Evolutionary conservation across 2,113 vertebrate genomes (phyloP), one percentile per base, ranked within the genome.

Genomic region (Poeciliopsis prolifica): DNA sequence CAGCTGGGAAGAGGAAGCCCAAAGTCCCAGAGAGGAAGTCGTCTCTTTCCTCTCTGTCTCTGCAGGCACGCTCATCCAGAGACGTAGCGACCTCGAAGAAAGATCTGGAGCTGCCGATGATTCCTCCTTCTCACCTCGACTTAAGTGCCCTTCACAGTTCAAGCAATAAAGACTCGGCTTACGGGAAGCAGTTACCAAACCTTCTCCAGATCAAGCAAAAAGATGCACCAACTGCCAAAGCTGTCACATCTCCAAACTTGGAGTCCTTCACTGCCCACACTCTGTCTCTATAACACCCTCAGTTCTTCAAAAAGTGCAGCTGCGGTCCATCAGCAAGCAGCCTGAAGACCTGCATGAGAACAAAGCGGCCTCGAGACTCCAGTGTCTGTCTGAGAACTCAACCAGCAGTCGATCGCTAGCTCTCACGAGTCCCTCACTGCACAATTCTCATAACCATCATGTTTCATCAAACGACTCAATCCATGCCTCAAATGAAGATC

Each of bases 11-110:
- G 91, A 96, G 96, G 86, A 99, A 98, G 90, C 98, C 97, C 0
- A 98, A 98, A 94, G 97, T 99, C 68, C 97, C 97, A 0, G 97
- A n/a, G n/a, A 97, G 98, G 90, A 99, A 98, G 92, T 99, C 98
- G 0, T 99, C 98, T 0, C 93, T 95, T 6, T 86, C 94, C 0
- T 80, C 89, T 2, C 71, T 72, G 33, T 94, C 93, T 0, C 88
- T 97, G 74, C 96, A 96, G 74, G 88, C 84, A 5, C 91, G 54
- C 0, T 92, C 93, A 71, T 90, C 91, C 26, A 96, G 94, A 87
- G 95, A 96, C 0, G 78, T 63, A 24, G 54, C 73, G 0, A 17
- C 92, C 13, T 94, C 92, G 0, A 95, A 95, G 84, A 95, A 90
- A 91, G 96, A 98, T 72, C 94, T 97, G 14, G 97, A 99, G 94